Evolutionary conservation across 2,797 vertebrate species (phyloP).

Genomic region (Lithobates sylvaticus): DNA sequence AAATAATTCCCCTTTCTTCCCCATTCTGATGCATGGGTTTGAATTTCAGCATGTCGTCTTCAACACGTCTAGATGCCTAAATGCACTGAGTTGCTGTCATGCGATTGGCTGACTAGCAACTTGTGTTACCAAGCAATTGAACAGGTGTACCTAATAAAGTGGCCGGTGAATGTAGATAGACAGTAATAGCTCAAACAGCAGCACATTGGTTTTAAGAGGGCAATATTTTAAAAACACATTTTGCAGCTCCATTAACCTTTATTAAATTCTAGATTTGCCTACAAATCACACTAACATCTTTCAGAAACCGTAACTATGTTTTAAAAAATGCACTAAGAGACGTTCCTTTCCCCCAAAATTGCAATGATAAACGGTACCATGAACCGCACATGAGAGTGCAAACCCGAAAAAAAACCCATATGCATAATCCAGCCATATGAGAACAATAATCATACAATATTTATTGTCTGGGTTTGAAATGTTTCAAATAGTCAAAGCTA

Average conservation of each 20-base stretch:
- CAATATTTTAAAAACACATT: background rate
- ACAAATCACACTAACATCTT: slow-evolving; percentile 26
- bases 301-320: slow-evolving; percentile 36
- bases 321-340: background rate
- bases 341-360: slow-evolving; percentile 7
- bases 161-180: background rate
- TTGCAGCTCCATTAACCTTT: slow-evolving; percentile 8
- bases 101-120: too few species aligned
- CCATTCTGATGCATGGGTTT: too few species aligned
- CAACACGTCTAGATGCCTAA: too few species aligned
- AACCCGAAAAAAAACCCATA: slow-evolving; percentile 30
- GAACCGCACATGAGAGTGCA: slow-evolving; percentile 71
- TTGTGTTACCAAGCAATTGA: too few species aligned
- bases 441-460: slow-evolving; percentile 83
- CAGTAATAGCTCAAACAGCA: background rate
- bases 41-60: too few species aligned
- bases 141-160: too few species aligned
- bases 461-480: slow-evolving; percentile 83
- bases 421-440: slow-evolving; percentile 79
- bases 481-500: slow-evolving; percentile 79
- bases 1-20: too few species aligned
- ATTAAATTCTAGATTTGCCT: slow-evolving; percentile 15
- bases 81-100: too few species aligned
- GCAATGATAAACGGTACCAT: slow-evolving; percentile 62
- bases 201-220: background rate